Evolutionary conservation across 2,113 vertebrate species (phyloP).

Genomic region (Pygoscelis antarcticus): DNA sequence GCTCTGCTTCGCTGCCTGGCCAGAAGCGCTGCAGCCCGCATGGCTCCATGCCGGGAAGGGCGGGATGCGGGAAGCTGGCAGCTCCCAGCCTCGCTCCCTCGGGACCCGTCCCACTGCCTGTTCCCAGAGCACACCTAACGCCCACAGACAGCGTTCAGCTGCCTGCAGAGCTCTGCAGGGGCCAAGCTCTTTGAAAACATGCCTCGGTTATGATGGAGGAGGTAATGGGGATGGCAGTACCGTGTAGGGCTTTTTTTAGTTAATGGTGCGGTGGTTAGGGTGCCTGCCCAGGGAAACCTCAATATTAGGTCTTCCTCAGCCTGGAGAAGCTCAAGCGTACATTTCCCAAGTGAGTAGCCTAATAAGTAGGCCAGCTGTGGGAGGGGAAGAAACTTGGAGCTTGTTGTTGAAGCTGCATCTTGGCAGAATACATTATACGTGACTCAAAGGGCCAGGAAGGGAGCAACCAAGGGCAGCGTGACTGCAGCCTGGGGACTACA

Average conservation of each 20-base stretch:
- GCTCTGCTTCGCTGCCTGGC: not conserved
- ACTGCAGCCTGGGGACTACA: not conserved
- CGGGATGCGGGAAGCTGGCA: not conserved
- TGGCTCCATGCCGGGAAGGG: not conserved
- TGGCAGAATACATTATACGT: not conserved
- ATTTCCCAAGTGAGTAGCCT: not conserved
- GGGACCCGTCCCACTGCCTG: not conserved
- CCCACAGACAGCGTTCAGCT: not conserved
- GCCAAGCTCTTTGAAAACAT: not conserved
- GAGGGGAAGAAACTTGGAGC: not conserved
- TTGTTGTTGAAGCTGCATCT: not conserved
- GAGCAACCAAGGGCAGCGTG: not conserved
- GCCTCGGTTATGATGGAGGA: not conserved
- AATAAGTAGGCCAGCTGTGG: not conserved
- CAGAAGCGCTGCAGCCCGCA: not conserved
- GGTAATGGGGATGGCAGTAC: not conserved
- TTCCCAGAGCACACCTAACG: conserved; percentile 49
- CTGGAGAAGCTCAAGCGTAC: not conserved
- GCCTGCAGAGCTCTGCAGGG: not conserved
- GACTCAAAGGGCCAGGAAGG: not conserved
- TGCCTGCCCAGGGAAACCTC: not conserved
- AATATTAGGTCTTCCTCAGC: not conserved
- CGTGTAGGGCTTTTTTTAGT: fast-evolving
- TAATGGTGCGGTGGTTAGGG: fast-evolving
- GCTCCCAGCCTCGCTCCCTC: not conserved